Evolutionary conservation across 2,888 invertebrate genomes (phyloP), one percentile per base, ranked within the genome.

Genomic region (Platerodrilus igneus): DNA sequence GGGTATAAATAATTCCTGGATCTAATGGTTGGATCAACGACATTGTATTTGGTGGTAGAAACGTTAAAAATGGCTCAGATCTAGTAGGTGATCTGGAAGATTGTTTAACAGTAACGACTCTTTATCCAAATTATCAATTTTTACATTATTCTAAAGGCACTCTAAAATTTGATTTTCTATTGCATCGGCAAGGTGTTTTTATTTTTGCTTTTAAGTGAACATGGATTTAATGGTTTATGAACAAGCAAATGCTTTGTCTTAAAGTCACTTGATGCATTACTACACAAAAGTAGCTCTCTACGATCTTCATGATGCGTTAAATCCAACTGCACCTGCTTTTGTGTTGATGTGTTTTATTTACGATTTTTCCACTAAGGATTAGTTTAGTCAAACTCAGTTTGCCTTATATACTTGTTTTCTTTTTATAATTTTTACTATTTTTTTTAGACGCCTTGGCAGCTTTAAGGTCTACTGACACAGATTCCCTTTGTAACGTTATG

Each of bases 371-470:
- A 27, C 3, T 7, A 21, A 4, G 21, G 11, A 3, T 28, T 19
- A 15, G 36, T 28, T n/a, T 36, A 20, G 17, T 18, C 14, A n/a
- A n/a, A n/a, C n/a, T n/a, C n/a, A n/a, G n/a, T n/a, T n/a, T 4
- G 15, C 36, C 10, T 36, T 28, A 19, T 28, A 36, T 4, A 19
- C 27, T n/a, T 27, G 27, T 4, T 29, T 4, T 29, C 14, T 10
- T 35, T 3, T 17, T 9, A 4, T 26, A 26, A 26, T 18, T 6
- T 26, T 22, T 16, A 13, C 3, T 3, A 32, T 6, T 20, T 15
- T 14, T n/a, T 34, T 13, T 16, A 17, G 19, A 36, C 10, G 19
- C 37, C 31, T 28, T 21, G 37, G 23, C 30, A 26, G 37, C 34
- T n/a, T 21, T 21, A 21, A 13, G 7, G 36, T 27, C 21, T 7